Percentiles rank a stretch among this genome's conserved stretches.
These are phyloP conservation scores for Adela reaumurella DNA, from an alignment of 2,888 invertebrate species.

Conservation along the genomic window DNA sequence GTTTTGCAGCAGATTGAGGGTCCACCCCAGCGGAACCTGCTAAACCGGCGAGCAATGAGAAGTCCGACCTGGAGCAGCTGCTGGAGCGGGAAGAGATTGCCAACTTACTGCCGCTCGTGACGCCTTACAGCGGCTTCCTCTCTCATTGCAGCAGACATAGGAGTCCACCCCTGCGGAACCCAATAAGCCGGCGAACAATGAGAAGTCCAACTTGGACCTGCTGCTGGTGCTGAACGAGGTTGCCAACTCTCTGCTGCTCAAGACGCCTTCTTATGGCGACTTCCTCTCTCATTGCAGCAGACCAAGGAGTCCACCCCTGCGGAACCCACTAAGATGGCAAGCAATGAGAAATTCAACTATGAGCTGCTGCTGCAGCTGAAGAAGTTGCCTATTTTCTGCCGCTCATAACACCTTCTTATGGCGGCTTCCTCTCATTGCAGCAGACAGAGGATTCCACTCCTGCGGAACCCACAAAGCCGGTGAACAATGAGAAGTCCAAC, in stretches of 20 bases:
- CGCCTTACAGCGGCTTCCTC: too few relatives aligned
- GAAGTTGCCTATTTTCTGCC: slow-evolving; percentile 66
- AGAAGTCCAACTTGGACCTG: slow-evolving; percentile 73
- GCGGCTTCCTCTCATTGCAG: slow-evolving; percentile 75
- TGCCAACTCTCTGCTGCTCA: slow-evolving; percentile 64
- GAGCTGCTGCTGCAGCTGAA: slow-evolving; percentile 83
- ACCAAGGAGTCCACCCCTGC: not conserved
- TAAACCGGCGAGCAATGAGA: too few relatives aligned
- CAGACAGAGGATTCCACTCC: too few relatives aligned
- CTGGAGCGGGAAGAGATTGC: too few relatives aligned
- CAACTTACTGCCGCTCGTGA: too few relatives aligned
- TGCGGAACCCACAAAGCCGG: too few relatives aligned
- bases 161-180: too few relatives aligned
- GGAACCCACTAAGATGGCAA: slow-evolving; percentile 15
- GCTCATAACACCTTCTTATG: slow-evolving; percentile 78
- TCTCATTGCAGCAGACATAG: too few relatives aligned
- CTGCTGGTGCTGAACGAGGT: slow-evolving; percentile 78
- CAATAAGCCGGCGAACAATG: slow-evolving; percentile 16
- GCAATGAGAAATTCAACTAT: slow-evolving; percentile 62
- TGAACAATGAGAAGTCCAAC: slow-evolving; percentile 56
- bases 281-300: slow-evolving; percentile 62
- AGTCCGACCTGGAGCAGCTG: too few relatives aligned
- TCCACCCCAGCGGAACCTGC: too few relatives aligned
- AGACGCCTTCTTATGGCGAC: slow-evolving; percentile 81
- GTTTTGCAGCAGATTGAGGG: too few relatives aligned